phyloP scores from a whole-genome alignment of 2,888 invertebrate species.

The Rhaphigaster nebulosa region DNA sequence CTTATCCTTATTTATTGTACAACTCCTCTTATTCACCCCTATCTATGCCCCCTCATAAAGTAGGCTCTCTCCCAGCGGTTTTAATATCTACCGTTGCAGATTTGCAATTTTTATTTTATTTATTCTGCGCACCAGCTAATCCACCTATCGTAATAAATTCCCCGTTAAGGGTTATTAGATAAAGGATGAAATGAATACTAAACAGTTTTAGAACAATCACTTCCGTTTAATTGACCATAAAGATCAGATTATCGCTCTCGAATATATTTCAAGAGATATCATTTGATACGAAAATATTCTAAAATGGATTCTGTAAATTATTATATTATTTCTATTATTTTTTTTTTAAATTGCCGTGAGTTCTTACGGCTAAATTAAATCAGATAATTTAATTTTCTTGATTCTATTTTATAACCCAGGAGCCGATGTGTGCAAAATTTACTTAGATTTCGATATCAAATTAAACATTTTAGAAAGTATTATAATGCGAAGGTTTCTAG shows the following conservation, averaged over 20 bases:
- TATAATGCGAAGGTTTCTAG: no score
- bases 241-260: not conserved
- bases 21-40: conserved; percentile 46
- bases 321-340: not conserved
- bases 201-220: conserved; percentile 34
- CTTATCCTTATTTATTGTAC: conserved; percentile 57
- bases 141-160: conserved; percentile 5
- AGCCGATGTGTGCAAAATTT: no score
- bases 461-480: no score
- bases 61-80: not conserved
- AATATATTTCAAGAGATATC: not conserved
- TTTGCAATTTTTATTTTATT: conserved; percentile 40
- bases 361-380: not conserved
- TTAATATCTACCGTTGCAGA: conserved; percentile 36
- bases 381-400: not conserved
- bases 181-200: conserved; percentile 14
- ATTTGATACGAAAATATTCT: not conserved
- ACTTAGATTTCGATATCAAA: no score
- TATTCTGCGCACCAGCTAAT: conserved; percentile 16
- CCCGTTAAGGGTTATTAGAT: not conserved
- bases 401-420: no score
- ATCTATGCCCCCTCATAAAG: not conserved
- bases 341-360: not conserved
- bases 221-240: conserved; percentile 9
- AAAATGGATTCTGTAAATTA: not conserved